A percentile compares a stretch with the other conserved stretches of the same genome.
phyloP scores from a whole-genome alignment of 2,113 vertebrate species.

The Hiodon tergisus region DNA sequence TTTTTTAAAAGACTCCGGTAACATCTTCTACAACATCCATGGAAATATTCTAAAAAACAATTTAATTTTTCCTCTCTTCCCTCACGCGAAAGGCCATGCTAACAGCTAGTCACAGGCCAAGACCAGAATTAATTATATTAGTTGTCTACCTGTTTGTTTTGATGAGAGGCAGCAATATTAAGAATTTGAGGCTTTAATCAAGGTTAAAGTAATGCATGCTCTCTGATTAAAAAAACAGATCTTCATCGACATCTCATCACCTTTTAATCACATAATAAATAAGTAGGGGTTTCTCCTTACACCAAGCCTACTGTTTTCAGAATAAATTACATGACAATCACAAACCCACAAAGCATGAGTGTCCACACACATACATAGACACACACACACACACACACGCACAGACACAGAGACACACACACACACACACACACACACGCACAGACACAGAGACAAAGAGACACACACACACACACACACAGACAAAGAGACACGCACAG shows the following conservation, averaged over 20 bases:
- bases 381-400: too few species aligned
- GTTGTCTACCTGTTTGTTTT: constrained; percentile 54
- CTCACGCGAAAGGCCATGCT: background rate
- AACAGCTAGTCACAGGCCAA: background rate
- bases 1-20: background rate
- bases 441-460: too few species aligned
- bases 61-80: background rate
- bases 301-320: constrained; percentile 32
- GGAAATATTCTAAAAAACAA: background rate
- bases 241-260: constrained; percentile 60
- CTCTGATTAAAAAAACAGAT: constrained; percentile 56
- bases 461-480: too few species aligned
- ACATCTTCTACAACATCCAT: background rate
- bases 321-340: constrained; percentile 42
- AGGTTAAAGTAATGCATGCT: constrained; percentile 61
- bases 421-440: too few species aligned
- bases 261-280: constrained; percentile 63
- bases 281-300: constrained; percentile 47
- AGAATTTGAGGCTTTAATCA: constrained; percentile 64
- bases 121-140: constrained; percentile 56
- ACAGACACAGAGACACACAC: too few species aligned
- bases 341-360: background rate
- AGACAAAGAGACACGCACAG: too few species aligned
- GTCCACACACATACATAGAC: background rate
- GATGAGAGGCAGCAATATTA: constrained; percentile 58